Conservation (phyloP, 2,113 vertebrate genomes). For the Mesoclemmys tuberculata region DNA sequence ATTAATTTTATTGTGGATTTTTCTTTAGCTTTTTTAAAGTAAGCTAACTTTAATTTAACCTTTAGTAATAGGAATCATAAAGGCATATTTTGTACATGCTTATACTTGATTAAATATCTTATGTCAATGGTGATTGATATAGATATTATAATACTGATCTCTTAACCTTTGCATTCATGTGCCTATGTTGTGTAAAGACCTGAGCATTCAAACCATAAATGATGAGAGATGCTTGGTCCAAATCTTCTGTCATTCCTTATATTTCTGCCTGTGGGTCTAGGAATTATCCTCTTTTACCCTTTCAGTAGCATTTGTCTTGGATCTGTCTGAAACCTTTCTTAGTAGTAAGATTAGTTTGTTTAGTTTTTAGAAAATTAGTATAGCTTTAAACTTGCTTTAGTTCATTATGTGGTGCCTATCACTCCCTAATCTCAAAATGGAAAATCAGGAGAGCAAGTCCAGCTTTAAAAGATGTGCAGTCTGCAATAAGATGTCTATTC, state of each 20-base stretch:
- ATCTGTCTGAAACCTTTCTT: neutral
- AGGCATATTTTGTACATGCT: neutral
- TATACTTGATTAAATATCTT: neutral
- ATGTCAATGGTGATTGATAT: neutral
- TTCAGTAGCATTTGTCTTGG: neutral
- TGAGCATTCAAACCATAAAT: neutral
- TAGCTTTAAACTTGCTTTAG: neutral
- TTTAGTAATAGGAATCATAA: neutral
- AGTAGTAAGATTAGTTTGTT: neutral
- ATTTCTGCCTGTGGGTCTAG: neutral
- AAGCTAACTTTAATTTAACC: neutral
- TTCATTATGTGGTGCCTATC: neutral
- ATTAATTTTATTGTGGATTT: neutral
- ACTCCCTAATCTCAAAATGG: neutral
- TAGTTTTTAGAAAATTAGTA: neutral
- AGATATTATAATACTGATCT: neutral
- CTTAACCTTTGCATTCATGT: neutral
- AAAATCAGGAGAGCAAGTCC: neutral
- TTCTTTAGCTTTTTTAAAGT: neutral
- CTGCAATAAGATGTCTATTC: neutral
- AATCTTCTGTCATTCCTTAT: neutral
- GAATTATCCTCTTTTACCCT: accelerated
- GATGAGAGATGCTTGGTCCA: neutral
- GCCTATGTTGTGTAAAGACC: neutral
- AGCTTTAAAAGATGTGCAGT: neutral